Percentiles rank a stretch among this genome's conserved stretches.
Conservation (phyloP, 2,797 vertebrate species). For the Acipenser ruthenus region DNA sequence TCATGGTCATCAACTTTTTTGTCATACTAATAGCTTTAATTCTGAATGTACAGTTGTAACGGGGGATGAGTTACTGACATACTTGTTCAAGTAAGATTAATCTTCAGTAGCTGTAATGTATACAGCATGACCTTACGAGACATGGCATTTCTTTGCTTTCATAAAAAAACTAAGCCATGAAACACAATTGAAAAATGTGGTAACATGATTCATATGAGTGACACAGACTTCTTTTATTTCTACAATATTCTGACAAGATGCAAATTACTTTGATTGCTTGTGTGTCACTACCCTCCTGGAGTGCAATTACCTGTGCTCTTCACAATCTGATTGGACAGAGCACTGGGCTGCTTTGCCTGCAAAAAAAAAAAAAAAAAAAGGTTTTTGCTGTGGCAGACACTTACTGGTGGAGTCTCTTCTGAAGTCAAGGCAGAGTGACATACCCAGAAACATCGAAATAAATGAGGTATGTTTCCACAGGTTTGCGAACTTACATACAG, state of each 20-base stretch:
- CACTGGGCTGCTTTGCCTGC: neutral
- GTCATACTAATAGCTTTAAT: too few species aligned
- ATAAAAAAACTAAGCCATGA: constrained; percentile 1
- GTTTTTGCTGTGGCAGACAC: neutral
- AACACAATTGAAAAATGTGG: too few species aligned
- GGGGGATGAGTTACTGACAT: too few species aligned
- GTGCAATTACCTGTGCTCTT: neutral
- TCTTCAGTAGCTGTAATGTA: too few species aligned
- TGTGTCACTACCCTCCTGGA: neutral
- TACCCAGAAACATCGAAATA: neutral
- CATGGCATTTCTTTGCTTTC: too few species aligned
- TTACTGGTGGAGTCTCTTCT: neutral
- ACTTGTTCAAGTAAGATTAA: too few species aligned
- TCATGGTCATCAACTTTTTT: too few species aligned
- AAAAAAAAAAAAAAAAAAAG: neutral
- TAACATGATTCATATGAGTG: too few species aligned
- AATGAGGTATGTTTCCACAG: neutral
- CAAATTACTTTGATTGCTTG: neutral
- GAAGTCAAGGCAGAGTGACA: neutral
- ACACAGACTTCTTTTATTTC: too few species aligned
- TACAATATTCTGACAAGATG: neutral
- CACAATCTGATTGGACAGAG: neutral
- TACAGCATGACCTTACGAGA: too few species aligned
- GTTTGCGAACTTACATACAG: too few species aligned
- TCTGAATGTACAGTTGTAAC: too few species aligned